These are phyloP conservation scores for Macrochelys suwanniensis DNA, from an alignment of 2,797 vertebrate species.

Conservation along the genomic window DNA sequence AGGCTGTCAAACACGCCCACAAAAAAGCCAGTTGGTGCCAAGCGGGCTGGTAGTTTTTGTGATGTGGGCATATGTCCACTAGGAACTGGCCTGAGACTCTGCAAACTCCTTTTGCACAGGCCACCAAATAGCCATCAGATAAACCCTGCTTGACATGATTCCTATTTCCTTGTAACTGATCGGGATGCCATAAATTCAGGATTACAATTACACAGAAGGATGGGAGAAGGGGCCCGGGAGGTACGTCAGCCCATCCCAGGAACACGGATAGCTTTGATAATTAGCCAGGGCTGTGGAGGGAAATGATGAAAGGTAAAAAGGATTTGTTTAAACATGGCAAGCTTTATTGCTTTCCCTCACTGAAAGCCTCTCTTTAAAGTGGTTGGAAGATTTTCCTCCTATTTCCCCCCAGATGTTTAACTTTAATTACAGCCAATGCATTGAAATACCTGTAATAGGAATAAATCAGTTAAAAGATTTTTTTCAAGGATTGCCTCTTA, in stretches of 20 bases:
- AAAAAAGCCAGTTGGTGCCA: not conserved
- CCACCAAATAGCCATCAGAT: not conserved
- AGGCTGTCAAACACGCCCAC: not conserved
- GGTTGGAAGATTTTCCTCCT: constrained; percentile 67
- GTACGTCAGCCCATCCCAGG: not conserved
- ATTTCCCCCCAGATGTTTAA: constrained; percentile 71
- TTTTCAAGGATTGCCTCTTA: constrained; percentile 10
- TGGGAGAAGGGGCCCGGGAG: constrained; percentile 8
- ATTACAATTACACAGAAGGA: not conserved
- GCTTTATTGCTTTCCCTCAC: constrained; percentile 67
- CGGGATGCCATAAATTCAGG: not conserved
- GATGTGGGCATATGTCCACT: not conserved
- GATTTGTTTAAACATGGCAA: constrained; percentile 71
- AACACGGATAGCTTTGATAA: constrained; percentile 71
- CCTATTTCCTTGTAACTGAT: constrained; percentile 2
- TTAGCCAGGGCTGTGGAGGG: constrained; percentile 67
- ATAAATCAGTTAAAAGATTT: constrained; percentile 25
- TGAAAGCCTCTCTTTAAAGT: constrained; percentile 70
- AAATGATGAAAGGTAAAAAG: constrained; percentile 74
- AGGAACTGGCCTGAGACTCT: not conserved
- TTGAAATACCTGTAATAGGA: constrained; percentile 49
- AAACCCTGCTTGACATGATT: not conserved
- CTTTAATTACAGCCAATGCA: constrained; percentile 65
- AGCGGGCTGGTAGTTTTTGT: not conserved
- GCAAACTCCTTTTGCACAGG: not conserved